These are phyloP conservation scores for Hedya salicella DNA, from an alignment of 2,888 invertebrate genomes.

Conservation along the genomic window DNA sequence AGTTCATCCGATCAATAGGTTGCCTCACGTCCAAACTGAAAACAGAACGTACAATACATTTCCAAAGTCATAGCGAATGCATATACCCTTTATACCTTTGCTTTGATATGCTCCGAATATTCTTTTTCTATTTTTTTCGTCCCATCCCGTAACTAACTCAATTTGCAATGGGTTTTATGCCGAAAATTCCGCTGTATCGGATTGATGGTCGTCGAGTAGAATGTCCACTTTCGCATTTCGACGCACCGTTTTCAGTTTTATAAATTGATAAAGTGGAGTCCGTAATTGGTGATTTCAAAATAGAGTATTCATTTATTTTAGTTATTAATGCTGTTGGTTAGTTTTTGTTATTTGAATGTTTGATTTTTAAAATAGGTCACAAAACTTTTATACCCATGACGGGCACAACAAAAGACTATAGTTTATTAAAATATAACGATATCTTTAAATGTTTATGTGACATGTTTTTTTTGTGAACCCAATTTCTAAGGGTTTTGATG, in stretches of 20 bases:
- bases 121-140: neutral
- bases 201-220: constrained; percentile 1
- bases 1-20: neutral
- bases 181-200: constrained; percentile 18
- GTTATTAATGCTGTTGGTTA: neutral
- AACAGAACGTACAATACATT: constrained; percentile 2
- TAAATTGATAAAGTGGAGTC: constrained; percentile 1
- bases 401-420: no score
- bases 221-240: constrained; percentile 7
- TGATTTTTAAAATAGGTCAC: no score
- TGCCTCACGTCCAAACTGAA: neutral
- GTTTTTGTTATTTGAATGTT: neutral
- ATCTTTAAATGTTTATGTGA: no score
- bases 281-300: neutral
- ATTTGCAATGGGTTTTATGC: constrained; percentile 13
- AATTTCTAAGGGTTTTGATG: no score
- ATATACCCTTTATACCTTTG: constrained; percentile 5
- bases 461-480: no score
- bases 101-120: constrained; percentile 12
- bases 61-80: constrained; percentile 6
- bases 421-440: no score
- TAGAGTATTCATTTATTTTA: neutral
- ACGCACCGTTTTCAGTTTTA: neutral
- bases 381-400: no score
- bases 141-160: constrained; percentile 12